Evolutionary conservation across 2,113 vertebrate genomes (phyloP).

Genomic region (Neogale vison): DNA sequence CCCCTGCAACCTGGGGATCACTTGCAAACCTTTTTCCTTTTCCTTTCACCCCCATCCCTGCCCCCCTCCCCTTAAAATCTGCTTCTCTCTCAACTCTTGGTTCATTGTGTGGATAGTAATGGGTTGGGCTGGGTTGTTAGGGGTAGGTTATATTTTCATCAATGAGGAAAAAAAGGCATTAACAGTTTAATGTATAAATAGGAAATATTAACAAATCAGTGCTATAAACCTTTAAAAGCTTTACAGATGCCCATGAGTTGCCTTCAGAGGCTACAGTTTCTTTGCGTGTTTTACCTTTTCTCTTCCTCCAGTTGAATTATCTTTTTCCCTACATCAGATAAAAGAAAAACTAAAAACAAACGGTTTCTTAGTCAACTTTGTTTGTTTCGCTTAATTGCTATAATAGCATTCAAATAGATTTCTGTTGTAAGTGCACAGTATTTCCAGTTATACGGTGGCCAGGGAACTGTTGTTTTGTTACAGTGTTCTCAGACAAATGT

Average conservation of each 20-base stretch:
- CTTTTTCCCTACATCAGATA: not conserved
- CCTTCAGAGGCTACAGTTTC: conserved; percentile 3
- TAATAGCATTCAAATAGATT: not conserved
- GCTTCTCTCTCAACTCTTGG: not conserved
- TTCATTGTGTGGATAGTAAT: not conserved
- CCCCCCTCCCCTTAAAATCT: not conserved
- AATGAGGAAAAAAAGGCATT: not conserved
- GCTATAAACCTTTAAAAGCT: not conserved
- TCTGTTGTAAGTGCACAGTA: not conserved
- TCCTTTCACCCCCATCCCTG: not conserved
- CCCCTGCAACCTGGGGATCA: not conserved
- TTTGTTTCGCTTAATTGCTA: not conserved
- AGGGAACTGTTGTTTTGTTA: not conserved
- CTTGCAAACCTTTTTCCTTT: not conserved
- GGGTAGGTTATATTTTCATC: not conserved
- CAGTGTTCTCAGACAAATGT: not conserved
- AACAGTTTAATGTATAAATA: not conserved
- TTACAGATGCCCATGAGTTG: not conserved
- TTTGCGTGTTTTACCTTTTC: not conserved
- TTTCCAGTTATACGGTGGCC: not conserved
- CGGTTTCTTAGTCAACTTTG: not conserved
- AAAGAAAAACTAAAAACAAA: not conserved
- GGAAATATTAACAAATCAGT: not conserved
- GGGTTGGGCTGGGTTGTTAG: not conserved
- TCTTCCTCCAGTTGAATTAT: not conserved